These are phyloP conservation scores for Neoscelio sp. DNA, from an alignment of 2,888 invertebrate genomes.

Conservation along the genomic window DNA sequence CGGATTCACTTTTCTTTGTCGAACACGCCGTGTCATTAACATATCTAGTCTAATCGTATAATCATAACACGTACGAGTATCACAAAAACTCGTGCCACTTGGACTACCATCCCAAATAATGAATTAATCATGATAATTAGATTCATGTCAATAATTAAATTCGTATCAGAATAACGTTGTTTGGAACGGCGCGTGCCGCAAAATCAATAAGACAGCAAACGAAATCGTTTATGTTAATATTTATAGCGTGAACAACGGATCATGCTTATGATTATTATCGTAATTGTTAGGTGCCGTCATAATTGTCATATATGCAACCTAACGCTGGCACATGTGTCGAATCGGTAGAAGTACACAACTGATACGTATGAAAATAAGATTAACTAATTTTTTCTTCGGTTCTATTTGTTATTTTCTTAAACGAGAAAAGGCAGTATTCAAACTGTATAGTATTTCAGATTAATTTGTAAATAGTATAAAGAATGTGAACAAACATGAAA, in stretches of 20 bases:
- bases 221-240: conserved; percentile 3
- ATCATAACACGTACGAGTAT: conserved; percentile 20
- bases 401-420: too few species aligned
- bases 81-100: conserved; percentile 19
- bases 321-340: too few species aligned
- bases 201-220: background rate
- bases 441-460: too few species aligned
- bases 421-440: too few species aligned
- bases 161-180: conserved; percentile 16
- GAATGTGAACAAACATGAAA: too few species aligned
- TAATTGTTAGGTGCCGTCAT: too few species aligned
- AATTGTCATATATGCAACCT: too few species aligned
- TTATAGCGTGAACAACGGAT: background rate
- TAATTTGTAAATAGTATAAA: too few species aligned
- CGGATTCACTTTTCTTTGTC: conserved; percentile 4
- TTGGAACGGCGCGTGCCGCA: background rate
- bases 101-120: background rate
- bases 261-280: too few species aligned
- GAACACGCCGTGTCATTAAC: conserved; percentile 9
- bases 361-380: too few species aligned
- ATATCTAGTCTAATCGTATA: conserved; percentile 21
- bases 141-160: conserved; percentile 18
- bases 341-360: too few species aligned
- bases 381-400: too few species aligned
- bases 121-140: conserved; percentile 27